Evolutionary conservation across 2,888 invertebrate genomes (phyloP).

Genomic region (Hyles lineata): DNA sequence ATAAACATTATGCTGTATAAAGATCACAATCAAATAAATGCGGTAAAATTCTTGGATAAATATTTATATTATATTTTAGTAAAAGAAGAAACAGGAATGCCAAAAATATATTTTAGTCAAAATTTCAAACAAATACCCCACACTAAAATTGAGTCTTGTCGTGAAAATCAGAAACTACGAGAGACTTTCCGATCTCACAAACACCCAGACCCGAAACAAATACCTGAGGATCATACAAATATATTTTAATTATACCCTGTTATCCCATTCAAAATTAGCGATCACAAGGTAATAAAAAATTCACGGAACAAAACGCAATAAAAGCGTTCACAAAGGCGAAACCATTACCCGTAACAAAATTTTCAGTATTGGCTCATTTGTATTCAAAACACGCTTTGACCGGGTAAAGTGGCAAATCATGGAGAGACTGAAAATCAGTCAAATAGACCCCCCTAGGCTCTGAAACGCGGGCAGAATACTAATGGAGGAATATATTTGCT

Average conservation of each 20-base stretch:
- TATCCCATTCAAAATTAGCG: slow-evolving; percentile 25
- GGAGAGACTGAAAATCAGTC: slow-evolving; percentile 84
- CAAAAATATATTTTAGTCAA: neutral
- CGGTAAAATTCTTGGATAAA: no score
- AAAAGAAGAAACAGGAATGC: no score
- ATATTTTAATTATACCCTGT: neutral
- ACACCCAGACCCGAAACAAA: no score
- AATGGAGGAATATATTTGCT: slow-evolving; percentile 37
- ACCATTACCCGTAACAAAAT: slow-evolving; percentile 35
- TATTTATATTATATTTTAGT: no score
- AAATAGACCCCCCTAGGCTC: slow-evolving; percentile 80
- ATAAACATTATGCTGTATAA: no score
- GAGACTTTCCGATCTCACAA: no score
- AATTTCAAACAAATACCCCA: no score
- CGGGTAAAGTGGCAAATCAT: slow-evolving; percentile 85
- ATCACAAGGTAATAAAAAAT: slow-evolving; percentile 16
- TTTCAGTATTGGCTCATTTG: slow-evolving; percentile 66
- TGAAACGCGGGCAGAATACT: slow-evolving; percentile 69
- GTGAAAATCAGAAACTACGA: no score
- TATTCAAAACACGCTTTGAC: slow-evolving; percentile 77
- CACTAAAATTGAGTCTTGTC: no score
- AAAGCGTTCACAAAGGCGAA: slow-evolving; percentile 30
- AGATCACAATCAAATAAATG: no score
- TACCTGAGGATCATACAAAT: no score
- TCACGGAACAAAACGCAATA: slow-evolving; percentile 4